Conservation (phyloP, 2,797 vertebrate genomes). For the Acanthis flammea region DNA sequence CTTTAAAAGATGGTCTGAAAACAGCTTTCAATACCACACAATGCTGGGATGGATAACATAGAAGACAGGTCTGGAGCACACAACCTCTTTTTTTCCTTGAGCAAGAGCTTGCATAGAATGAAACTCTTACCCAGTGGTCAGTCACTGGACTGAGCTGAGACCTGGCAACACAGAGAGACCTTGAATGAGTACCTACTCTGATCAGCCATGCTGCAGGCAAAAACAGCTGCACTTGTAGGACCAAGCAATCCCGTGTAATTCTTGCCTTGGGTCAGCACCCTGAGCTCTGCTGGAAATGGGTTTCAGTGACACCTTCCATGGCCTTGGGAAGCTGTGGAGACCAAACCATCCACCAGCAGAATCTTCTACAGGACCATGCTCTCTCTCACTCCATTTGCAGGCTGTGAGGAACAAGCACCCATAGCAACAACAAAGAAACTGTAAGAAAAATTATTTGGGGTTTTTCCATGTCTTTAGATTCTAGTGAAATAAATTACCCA, state of each 20-base stretch:
- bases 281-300: accelerated
- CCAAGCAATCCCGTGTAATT: background rate
- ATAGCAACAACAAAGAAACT: background rate
- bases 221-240: accelerated
- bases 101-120: background rate
- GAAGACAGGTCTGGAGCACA: background rate
- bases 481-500: background rate
- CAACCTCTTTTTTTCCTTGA: background rate
- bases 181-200: background rate
- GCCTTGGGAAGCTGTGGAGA: background rate
- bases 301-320: background rate
- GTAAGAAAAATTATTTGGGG: background rate
- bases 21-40: background rate
- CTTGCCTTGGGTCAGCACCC: background rate
- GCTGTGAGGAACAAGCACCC: background rate
- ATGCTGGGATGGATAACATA: background rate
- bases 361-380: background rate
- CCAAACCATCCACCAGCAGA: background rate
- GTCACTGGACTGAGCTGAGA: background rate
- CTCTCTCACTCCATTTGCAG: background rate
- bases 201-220: background rate
- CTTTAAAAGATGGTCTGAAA: background rate
- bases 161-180: background rate
- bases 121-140: background rate
- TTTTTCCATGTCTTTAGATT: background rate